A percentile compares a stretch with the other conserved stretches of the same genome.
Conservation (phyloP, 2,888 invertebrate genomes). For the Synergus itoensis region DNA sequence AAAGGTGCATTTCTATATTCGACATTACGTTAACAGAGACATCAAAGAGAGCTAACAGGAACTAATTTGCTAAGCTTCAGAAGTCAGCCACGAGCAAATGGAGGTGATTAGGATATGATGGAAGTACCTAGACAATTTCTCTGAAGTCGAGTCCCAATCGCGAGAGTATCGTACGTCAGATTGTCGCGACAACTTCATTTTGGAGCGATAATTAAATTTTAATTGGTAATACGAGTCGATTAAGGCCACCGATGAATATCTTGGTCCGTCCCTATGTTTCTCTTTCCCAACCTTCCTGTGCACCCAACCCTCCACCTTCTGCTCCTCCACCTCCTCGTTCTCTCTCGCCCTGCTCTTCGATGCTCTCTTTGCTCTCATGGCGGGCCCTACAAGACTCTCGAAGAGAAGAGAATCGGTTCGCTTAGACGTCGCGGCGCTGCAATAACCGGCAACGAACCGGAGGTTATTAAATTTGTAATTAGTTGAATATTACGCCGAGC, state of each 20-base stretch:
- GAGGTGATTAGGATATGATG: slow-evolving; percentile 18
- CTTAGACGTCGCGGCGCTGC: slow-evolving; percentile 63
- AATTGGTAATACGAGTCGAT: slow-evolving; percentile 75
- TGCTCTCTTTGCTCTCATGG: slow-evolving; percentile 27
- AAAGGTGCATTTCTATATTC: neutral
- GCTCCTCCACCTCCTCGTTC: slow-evolving; percentile 28
- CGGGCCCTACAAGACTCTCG: slow-evolving; percentile 18
- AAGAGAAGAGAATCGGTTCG: slow-evolving; percentile 58
- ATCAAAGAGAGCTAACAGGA: neutral
- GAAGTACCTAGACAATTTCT: slow-evolving; percentile 19
- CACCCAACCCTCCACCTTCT: slow-evolving; percentile 50
- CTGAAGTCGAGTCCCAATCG: slow-evolving; percentile 46
- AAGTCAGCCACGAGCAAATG: neutral
- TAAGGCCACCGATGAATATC: slow-evolving; percentile 65
- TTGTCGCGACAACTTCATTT: slow-evolving; percentile 67
- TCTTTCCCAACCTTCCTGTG: slow-evolving; percentile 42
- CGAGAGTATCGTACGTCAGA: slow-evolving; percentile 50
- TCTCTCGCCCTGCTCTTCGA: slow-evolving; percentile 46
- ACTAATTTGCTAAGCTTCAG: neutral
- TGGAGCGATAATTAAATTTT: slow-evolving; percentile 72
- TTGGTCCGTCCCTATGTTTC: slow-evolving; percentile 40
- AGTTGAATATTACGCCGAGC: slow-evolving; percentile 72
- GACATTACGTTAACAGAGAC: neutral
- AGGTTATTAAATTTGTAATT: slow-evolving; percentile 76
- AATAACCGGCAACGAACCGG: slow-evolving; percentile 68